Percentiles rank a stretch among this genome's conserved stretches.
Conservation (phyloP, 2,113 vertebrate genomes). For the Cisticola juncidis region DNA sequence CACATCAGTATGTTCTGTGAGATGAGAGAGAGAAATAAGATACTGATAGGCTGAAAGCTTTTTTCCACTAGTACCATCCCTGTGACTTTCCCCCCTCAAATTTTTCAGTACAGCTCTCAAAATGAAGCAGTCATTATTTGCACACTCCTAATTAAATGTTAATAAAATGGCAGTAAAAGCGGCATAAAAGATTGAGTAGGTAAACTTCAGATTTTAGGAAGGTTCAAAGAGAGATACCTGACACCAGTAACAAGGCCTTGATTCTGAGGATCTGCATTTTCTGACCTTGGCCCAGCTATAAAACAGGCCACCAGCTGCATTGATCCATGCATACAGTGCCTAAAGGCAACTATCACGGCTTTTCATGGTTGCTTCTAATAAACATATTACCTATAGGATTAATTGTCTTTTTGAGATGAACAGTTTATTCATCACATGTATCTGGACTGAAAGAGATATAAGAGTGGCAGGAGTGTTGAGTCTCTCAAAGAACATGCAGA, state of each 20-base stretch:
- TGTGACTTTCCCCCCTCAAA: fast-evolving
- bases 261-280: background rate
- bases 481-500: background rate
- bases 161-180: background rate
- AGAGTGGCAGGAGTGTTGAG: background rate
- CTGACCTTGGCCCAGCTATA: background rate
- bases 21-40: background rate
- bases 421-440: background rate
- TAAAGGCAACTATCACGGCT: background rate
- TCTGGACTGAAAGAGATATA: background rate
- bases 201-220: background rate
- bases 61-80: background rate
- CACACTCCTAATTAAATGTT: background rate
- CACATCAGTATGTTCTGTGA: background rate
- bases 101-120: background rate
- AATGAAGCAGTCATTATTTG: background rate
- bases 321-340: background rate
- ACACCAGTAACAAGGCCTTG: background rate
- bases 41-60: background rate
- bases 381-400: background rate
- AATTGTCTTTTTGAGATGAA: background rate
- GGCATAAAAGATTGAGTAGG: background rate
- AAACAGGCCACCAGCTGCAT: background rate
- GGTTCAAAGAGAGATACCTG: background rate
- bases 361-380: background rate